Conservation (phyloP, 2,888 invertebrate species). For the Scotopteryx bipunctaria region DNA sequence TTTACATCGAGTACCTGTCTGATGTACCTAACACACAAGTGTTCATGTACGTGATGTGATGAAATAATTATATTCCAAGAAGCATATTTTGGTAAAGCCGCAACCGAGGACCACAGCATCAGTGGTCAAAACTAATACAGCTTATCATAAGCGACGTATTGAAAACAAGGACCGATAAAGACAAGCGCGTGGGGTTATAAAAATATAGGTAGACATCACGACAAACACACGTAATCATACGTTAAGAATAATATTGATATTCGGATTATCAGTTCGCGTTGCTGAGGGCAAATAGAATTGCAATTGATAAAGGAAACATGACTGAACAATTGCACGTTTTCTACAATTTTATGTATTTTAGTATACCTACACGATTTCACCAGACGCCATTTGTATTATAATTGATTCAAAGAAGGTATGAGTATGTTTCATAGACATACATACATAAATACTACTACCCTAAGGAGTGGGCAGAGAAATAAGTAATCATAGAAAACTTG, state of each 20-base stretch:
- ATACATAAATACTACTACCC: too few species aligned
- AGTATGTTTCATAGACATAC: too few species aligned
- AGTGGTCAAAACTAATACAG: neutral
- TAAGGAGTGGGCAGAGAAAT: too few species aligned
- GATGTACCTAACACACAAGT: too few species aligned
- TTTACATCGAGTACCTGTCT: too few species aligned
- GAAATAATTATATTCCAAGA: neutral
- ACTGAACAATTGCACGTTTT: constrained; percentile 18
- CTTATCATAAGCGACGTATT: neutral
- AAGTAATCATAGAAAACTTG: too few species aligned
- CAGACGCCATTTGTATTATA: too few species aligned
- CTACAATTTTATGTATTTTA: constrained; percentile 2
- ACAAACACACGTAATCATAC: constrained; percentile 35
- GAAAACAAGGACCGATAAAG: constrained; percentile 38
- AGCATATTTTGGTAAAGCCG: too few species aligned
- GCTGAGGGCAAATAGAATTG: constrained; percentile 42
- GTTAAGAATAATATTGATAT: constrained; percentile 55
- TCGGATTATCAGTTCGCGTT: constrained; percentile 43
- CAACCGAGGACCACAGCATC: constrained; percentile 1
- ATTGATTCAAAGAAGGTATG: too few species aligned
- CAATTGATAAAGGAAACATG: constrained; percentile 24
- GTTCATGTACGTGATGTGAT: neutral
- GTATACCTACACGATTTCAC: too few species aligned
- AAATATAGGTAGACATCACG: constrained; percentile 24
- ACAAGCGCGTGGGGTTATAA: constrained; percentile 43